phyloP scores from a whole-genome alignment of 2,113 vertebrate species.

The Phycodurus eques region DNA sequence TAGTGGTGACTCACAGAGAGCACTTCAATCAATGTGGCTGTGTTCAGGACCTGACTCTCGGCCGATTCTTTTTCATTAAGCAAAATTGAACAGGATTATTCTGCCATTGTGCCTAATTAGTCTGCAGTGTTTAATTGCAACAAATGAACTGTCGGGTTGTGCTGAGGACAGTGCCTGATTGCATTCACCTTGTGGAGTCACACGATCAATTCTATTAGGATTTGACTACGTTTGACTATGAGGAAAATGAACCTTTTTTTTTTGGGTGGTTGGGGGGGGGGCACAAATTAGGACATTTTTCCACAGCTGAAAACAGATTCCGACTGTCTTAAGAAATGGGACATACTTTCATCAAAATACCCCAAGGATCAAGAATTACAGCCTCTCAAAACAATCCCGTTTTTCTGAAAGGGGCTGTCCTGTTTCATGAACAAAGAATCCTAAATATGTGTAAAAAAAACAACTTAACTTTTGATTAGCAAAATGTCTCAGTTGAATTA shows the following conservation, averaged over 20 bases:
- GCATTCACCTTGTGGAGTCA: neutral
- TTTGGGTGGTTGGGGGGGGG: too few species aligned
- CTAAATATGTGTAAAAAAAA: too few species aligned
- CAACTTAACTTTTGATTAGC: too few species aligned
- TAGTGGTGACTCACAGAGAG: conserved; percentile 3
- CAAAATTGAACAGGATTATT: neutral
- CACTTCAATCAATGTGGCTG: conserved; percentile 42
- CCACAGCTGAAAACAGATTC: neutral
- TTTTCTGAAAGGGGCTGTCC: too few species aligned
- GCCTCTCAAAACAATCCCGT: too few species aligned
- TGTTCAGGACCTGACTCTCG: neutral
- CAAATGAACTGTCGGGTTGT: neutral
- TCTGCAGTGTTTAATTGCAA: neutral
- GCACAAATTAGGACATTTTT: neutral
- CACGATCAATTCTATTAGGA: neutral
- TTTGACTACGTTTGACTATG: neutral
- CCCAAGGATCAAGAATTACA: too few species aligned
- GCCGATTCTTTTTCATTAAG: neutral
- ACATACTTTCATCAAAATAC: too few species aligned
- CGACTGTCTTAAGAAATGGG: too few species aligned
- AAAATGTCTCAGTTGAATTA: neutral
- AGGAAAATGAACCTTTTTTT: neutral
- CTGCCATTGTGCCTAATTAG: neutral
- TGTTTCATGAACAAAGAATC: too few species aligned
- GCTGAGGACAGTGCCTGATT: neutral